Conservation (phyloP, 2,113 vertebrate species). For the Vidua macroura region DNA sequence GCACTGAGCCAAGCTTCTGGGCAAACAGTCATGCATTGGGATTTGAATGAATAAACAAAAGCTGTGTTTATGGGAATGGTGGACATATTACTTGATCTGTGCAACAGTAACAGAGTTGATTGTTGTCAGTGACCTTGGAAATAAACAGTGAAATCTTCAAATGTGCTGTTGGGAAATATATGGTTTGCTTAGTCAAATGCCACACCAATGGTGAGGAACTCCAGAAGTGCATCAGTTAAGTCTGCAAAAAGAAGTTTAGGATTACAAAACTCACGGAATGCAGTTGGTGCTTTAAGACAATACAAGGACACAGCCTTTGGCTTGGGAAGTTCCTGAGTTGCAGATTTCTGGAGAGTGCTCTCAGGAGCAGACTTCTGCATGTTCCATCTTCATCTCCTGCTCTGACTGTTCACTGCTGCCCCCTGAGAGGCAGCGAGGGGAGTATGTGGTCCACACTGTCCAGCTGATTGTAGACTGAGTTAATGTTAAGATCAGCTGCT, state of each 20-base stretch:
- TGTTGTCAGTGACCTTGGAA: not conserved
- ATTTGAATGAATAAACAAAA: not conserved
- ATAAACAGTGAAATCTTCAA: not conserved
- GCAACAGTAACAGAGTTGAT: not conserved
- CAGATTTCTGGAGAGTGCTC: not conserved
- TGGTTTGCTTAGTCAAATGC: not conserved
- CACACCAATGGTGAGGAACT: not conserved
- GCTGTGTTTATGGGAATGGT: not conserved
- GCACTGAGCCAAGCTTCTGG: not conserved
- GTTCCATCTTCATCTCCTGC: not conserved
- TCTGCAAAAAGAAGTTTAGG: not conserved
- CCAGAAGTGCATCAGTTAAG: not conserved
- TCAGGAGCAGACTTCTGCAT: not conserved
- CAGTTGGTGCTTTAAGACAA: not conserved
- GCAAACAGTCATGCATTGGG: not conserved
- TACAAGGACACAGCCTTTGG: not conserved
- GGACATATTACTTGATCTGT: not conserved
- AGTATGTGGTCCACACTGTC: not conserved
- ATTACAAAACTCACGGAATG: not conserved
- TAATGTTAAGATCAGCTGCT: not conserved
- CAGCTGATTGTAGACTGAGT: not conserved
- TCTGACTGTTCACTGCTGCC: fast-evolving
- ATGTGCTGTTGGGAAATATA: not conserved
- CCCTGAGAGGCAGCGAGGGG: not conserved
- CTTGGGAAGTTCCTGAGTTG: not conserved